Evolutionary conservation across 1,140 invertebrate genomes (phyloP).

Genomic region (Acromyrmex echinatior): DNA sequence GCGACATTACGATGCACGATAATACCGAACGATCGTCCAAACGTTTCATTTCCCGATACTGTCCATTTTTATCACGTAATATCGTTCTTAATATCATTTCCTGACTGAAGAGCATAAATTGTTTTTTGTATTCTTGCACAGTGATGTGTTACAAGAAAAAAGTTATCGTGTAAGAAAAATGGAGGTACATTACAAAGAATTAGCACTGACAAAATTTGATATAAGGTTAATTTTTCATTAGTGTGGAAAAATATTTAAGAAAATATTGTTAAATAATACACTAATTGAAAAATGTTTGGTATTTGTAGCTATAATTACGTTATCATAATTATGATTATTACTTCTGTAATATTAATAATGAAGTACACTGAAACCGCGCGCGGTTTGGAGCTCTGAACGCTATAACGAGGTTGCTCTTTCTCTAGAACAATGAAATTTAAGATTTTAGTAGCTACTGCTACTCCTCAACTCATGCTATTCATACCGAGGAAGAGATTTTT

Average conservation of each 20-base stretch:
- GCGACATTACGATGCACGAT: background rate
- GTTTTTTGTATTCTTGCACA: background rate
- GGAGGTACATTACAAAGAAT: background rate
- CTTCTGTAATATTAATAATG: no score
- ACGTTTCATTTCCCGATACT: constrained; percentile 33
- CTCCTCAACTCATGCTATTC: no score
- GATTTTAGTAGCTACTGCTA: no score
- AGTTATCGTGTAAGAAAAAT: no score
- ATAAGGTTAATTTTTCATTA: background rate
- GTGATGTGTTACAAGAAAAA: background rate
- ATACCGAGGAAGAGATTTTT: no score
- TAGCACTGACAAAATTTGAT: background rate
- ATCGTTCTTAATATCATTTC: background rate
- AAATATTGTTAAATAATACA: background rate
- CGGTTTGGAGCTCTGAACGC: no score
- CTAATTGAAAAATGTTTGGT: background rate
- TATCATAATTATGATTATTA: no score
- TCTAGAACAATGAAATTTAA: no score
- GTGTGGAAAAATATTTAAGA: background rate
- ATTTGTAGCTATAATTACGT: no score
- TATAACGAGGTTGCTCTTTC: no score
- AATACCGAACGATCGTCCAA: background rate
- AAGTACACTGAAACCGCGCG: no score
- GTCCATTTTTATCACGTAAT: constrained; percentile 9
- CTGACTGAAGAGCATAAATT: background rate